These are phyloP conservation scores for Diadophis punctatus DNA, from an alignment of 2,113 vertebrate species.

Conservation along the genomic window DNA sequence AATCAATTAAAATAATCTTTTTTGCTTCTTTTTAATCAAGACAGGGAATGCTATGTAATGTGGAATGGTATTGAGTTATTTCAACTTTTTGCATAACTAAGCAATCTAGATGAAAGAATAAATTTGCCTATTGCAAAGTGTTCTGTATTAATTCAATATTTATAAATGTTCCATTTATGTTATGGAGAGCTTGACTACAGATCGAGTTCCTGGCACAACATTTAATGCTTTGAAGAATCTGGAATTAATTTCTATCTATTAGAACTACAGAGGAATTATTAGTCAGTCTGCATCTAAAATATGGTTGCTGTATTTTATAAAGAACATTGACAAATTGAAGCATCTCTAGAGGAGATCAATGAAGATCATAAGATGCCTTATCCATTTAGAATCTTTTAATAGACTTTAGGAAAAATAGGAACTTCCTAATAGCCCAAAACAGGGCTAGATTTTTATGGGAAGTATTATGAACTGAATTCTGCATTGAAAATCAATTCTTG, in stretches of 20 bases:
- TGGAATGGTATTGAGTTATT: not conserved
- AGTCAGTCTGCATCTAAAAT: not conserved
- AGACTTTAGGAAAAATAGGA: not conserved
- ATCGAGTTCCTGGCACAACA: not conserved
- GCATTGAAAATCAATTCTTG: not conserved
- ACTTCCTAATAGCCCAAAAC: not conserved
- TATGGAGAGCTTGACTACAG: not conserved
- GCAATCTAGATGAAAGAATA: not conserved
- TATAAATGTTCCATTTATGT: not conserved
- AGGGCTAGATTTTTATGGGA: not conserved
- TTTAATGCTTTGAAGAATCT: not conserved
- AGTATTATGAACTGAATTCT: not conserved
- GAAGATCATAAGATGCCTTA: not conserved
- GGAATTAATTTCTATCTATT: not conserved
- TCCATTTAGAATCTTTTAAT: not conserved
- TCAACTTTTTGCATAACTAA: not conserved
- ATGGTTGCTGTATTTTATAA: not conserved
- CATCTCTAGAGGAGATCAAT: not conserved
- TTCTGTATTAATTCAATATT: not conserved
- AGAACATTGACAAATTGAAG: not conserved
- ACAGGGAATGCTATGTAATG: not conserved
- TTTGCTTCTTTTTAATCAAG: not conserved
- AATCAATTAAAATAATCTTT: not conserved
- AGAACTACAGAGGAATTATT: not conserved
- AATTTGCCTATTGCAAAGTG: not conserved